These are phyloP conservation scores for Propithecus coquereli DNA, from an alignment of 2,113 vertebrate species.

Conservation along the genomic window DNA sequence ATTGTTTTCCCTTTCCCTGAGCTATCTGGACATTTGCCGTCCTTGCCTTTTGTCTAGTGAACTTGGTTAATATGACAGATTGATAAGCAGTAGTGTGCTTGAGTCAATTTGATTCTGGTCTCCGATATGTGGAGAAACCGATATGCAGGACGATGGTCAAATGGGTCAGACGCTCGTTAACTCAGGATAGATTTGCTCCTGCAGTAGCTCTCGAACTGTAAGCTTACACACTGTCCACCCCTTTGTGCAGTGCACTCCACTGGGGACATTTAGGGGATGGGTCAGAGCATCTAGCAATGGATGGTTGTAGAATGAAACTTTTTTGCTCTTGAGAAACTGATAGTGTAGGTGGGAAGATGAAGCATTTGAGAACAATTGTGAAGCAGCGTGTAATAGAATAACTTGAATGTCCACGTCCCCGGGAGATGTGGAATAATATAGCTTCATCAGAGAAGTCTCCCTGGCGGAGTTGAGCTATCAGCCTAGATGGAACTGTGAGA, in stretches of 20 bases:
- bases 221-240: fast-evolving
- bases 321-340: not conserved
- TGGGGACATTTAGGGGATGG: not conserved
- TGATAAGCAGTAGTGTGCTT: not conserved
- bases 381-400: not conserved
- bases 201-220: not conserved
- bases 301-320: not conserved
- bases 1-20: not conserved
- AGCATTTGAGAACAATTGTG: not conserved
- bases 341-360: not conserved
- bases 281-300: not conserved
- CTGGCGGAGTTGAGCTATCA: not conserved
- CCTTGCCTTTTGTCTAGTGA: not conserved
- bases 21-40: not conserved
- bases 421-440: not conserved
- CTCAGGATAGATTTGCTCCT: not conserved
- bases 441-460: not conserved
- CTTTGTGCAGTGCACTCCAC: not conserved
- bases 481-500: not conserved
- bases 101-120: not conserved
- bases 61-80: not conserved
- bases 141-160: not conserved
- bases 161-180: not conserved
- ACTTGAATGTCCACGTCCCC: not conserved
- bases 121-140: not conserved